Base-by-base conservation (phyloP, 2,888 invertebrate species). In the Clunio marinus region DNA sequence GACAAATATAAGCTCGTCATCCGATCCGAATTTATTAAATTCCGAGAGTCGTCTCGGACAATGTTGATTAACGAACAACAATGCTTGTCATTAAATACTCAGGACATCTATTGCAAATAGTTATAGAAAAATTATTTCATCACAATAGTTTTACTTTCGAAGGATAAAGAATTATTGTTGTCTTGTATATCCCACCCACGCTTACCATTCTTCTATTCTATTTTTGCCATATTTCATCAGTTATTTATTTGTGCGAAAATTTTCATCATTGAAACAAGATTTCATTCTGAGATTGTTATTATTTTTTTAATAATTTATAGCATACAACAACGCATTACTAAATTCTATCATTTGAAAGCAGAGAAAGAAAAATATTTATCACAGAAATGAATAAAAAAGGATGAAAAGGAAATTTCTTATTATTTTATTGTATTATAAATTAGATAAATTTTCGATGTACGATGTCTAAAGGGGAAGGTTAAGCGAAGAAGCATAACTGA, bases 21-120 rank as follows among this genome's bases (percentile, higher is more conserved):
- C 41, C 2, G 41, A 41, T 41, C 41, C 41, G n/a, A 22, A 37
- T 62, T 62, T 62, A 62, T 62, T 62, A 62, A 62, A 62, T 62
- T 62, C 62, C 62, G 22, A 41, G 37, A 62, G 62, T 62, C 62
- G 37, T 28, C n/a, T 41, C 41, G 41, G 10, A 3, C 10, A n/a
- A 41, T 10, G 32, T 32, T 32, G 32, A 32, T 57, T 57, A 57
- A 28, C 37, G 24, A 62, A 41, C 41, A 62, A 62, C 62, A 62
- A 62, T 62, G 62, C 62, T 37, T 62, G 62, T 62, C 62, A 62
- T 62, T 62, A 37, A 15, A 13, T 15, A 15, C 15, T n/a, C n/a
- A n/a, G 41, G 41, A 32, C 32, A 8, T 32, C 32, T 32, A 32
- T 32, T 32, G 32, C n/a, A n/a, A n/a, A 41, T 41, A 41, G 41